These are phyloP conservation scores for Plusia festucae DNA, from an alignment of 2,888 invertebrate genomes.

Conservation along the genomic window DNA sequence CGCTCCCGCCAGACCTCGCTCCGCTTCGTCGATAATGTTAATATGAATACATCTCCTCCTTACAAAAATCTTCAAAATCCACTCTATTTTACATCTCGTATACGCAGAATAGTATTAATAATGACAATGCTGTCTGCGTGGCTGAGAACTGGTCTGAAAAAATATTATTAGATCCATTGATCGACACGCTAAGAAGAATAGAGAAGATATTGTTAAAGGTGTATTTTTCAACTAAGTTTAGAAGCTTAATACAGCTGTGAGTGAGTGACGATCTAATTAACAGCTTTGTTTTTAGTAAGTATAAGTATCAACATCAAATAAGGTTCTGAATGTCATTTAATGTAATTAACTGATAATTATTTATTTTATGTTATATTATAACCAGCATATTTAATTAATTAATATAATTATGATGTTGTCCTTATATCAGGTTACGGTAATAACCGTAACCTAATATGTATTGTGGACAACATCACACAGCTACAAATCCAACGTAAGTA, in stretches of 20 bases:
- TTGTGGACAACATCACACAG: too few species aligned
- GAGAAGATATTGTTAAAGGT: too few species aligned
- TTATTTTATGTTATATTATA: neutral
- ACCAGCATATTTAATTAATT: too few species aligned
- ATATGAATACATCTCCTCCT: neutral
- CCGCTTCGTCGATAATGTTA: neutral
- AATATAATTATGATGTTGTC: too few species aligned
- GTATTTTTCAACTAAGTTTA: neutral
- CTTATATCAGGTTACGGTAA: too few species aligned
- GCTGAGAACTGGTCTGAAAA: too few species aligned
- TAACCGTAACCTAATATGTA: neutral
- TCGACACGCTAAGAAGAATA: too few species aligned
- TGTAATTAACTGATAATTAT: conserved; percentile 27
- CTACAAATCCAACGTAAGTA: too few species aligned
- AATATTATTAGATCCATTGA: too few species aligned
- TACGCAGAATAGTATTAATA: neutral
- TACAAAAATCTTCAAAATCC: neutral
- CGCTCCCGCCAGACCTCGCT: neutral
- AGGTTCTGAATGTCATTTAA: conserved; percentile 27
- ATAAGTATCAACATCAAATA: conserved; percentile 38
- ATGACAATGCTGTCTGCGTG: too few species aligned
- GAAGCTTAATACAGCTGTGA: neutral
- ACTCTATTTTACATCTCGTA: neutral
- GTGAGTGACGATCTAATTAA: neutral
- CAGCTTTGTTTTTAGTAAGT: neutral